Evolutionary conservation across 2,888 invertebrate species (phyloP).

Genomic region (Nasonia oneida): DNA sequence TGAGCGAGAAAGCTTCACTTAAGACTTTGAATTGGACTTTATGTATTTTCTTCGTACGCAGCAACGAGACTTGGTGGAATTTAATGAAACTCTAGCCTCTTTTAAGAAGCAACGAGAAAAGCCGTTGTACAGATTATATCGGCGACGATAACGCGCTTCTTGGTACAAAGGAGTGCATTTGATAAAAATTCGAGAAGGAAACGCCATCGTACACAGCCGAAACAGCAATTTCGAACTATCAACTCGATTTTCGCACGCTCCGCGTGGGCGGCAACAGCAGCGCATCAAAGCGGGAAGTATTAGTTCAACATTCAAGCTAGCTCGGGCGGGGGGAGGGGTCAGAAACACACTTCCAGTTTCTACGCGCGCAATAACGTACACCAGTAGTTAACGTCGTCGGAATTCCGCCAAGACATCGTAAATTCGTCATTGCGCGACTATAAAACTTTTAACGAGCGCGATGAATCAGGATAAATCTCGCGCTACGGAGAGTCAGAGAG

Average conservation of each 20-base stretch:
- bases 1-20: conserved; percentile 42
- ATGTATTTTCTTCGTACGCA: conserved; percentile 53
- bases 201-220: neutral
- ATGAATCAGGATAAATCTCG: conserved; percentile 61
- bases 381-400: conserved; percentile 56
- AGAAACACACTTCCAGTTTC: conserved; percentile 50
- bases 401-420: conserved; percentile 61
- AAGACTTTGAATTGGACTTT: conserved; percentile 59
- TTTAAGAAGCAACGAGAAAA: conserved; percentile 5
- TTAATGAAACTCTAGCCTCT: conserved; percentile 46
- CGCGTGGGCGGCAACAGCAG: conserved; percentile 8
- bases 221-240: neutral
- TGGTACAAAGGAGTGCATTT: no score
- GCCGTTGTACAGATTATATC: neutral
- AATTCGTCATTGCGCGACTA: conserved; percentile 61
- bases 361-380: conserved; percentile 43
- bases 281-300: conserved; percentile 46
- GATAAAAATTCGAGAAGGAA: no score
- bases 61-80: conserved; percentile 41
- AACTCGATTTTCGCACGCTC: neutral
- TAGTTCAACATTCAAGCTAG: conserved; percentile 46
- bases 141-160: no score
- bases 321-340: neutral
- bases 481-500: neutral
- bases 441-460: conserved; percentile 62